These are phyloP conservation scores for Conchocele bisecta DNA, from an alignment of 2,888 invertebrate species.

Conservation along the genomic window DNA sequence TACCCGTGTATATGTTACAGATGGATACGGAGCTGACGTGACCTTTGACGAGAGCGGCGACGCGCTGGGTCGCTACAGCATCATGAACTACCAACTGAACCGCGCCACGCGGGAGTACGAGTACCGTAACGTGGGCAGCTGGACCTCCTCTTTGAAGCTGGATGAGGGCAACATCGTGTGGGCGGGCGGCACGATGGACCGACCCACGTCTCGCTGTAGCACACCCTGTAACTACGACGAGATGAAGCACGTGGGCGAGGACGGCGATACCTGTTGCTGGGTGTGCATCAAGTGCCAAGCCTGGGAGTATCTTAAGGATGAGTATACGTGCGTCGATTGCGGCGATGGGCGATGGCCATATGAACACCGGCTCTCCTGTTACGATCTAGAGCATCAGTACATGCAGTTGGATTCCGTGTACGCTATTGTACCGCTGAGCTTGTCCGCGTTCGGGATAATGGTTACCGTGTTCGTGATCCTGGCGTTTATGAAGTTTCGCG, in stretches of 20 bases:
- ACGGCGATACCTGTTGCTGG: slow-evolving; percentile 84
- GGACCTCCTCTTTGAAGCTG: slow-evolving; percentile 85
- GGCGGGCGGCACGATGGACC: slow-evolving; percentile 79
- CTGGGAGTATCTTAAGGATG: slow-evolving; percentile 79
- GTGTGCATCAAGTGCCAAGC: slow-evolving; percentile 79
- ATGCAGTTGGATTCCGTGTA: slow-evolving; percentile 84
- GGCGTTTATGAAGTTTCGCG: slow-evolving; percentile 87
- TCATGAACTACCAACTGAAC: slow-evolving; percentile 83
- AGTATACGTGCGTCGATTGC: slow-evolving; percentile 80
- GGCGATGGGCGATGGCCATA: slow-evolving; percentile 80
- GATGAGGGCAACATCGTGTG: slow-evolving; percentile 80
- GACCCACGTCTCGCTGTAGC: slow-evolving; percentile 83
- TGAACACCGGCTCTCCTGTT: slow-evolving; percentile 75
- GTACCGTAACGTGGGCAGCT: slow-evolving; percentile 82
- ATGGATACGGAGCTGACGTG: slow-evolving; percentile 87
- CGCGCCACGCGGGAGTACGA: slow-evolving; percentile 73
- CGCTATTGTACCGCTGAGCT: slow-evolving; percentile 86
- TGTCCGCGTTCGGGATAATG: slow-evolving; percentile 87
- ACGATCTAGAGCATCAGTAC: slow-evolving; percentile 72
- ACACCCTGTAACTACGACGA: slow-evolving; percentile 82
- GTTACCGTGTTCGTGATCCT: slow-evolving; percentile 86
- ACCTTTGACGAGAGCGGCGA: slow-evolving; percentile 84
- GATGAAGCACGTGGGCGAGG: slow-evolving; percentile 81
- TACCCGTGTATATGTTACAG: slow-evolving; percentile 85
- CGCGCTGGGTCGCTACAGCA: slow-evolving; percentile 83